Conservation (phyloP, 2,113 vertebrate genomes). For the Psammodynastes pulverulentus region DNA sequence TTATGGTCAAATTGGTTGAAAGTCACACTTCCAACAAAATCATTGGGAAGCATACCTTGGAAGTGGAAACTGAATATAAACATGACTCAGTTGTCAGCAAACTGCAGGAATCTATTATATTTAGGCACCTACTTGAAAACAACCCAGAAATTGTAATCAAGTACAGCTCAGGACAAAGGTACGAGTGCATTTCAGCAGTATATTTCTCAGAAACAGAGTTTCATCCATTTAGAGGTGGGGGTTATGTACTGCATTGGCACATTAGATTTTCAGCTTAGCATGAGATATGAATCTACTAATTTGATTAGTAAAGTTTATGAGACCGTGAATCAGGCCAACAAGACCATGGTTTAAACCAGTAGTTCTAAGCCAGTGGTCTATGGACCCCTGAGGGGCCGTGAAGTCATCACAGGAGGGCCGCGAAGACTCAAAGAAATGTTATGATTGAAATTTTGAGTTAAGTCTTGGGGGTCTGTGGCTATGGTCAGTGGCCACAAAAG, state of each 20-base stretch:
- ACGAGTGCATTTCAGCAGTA: not conserved
- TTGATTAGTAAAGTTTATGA: not conserved
- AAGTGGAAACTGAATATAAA: not conserved
- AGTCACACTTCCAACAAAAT: not conserved
- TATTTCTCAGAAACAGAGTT: not conserved
- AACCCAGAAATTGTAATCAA: too few species aligned
- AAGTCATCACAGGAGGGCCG: too few species aligned
- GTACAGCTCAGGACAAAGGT: too few species aligned
- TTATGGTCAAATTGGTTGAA: not conserved
- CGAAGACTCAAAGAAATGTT: too few species aligned
- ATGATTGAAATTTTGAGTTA: too few species aligned
- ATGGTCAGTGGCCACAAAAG: too few species aligned
- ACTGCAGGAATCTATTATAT: too few species aligned
- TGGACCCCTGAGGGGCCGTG: too few species aligned
- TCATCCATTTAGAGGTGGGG: not conserved
- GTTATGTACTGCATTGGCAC: too few species aligned
- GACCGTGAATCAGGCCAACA: not conserved
- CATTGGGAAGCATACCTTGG: not conserved
- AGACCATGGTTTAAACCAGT: not conserved
- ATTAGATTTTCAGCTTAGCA: not conserved
- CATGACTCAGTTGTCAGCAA: not conserved
- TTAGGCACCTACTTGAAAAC: too few species aligned
- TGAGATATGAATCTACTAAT: not conserved
- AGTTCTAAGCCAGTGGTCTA: too few species aligned
- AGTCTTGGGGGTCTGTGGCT: too few species aligned